Evolutionary conservation across 2,888 invertebrate species (phyloP), one percentile per base, ranked within the genome.

Genomic region (Campaea margaritaria): DNA sequence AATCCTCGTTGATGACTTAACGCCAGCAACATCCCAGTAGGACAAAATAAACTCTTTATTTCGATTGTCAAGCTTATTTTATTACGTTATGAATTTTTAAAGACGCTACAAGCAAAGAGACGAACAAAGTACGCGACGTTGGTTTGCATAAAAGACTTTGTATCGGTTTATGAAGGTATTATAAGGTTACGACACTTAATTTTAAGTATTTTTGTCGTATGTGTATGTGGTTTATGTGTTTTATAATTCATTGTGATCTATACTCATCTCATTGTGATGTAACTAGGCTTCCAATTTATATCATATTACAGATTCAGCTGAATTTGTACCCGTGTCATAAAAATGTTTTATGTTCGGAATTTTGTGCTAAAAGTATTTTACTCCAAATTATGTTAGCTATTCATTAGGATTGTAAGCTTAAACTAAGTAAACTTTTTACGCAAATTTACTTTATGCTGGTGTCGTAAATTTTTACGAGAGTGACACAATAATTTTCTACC

Each of bases 1-100:
- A 79, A 69, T 66, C 59, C 59, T 56, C 58, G 66, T 72, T 72
- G 78, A 76, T 77, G 72, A 68, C 67, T 67, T 70, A 67, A 73
- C 62, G 58, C 61, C 62, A 41, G 45, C 65, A 65, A 67, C 61
- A 68, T 67, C 70, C 64, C 63, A 54, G 48, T 51, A 54, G 46
- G 65, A 64, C 54, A 55, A 58, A 62, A 65, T 76, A 70, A 75
- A 73, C 44, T 62, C 64, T 68, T 67, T 71, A 69, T 65, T 62
- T 65, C 69, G 68, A 77, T 73, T 76, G 67, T 68, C 70, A 69
- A 65, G 66, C 59, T 60, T 50, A 62, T 63, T 68, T 72, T 71
- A 68, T 63, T 52, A 52, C 54, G 41, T 53, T 52, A 64, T 67
- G 70, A 69, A 68, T 68, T 48, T 62, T 42, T 56, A 62, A 57